A percentile compares a stretch with the other conserved stretches of the same genome.
Evolutionary conservation across 2,888 invertebrate species (phyloP).

Genomic region (Mantis religiosa): DNA sequence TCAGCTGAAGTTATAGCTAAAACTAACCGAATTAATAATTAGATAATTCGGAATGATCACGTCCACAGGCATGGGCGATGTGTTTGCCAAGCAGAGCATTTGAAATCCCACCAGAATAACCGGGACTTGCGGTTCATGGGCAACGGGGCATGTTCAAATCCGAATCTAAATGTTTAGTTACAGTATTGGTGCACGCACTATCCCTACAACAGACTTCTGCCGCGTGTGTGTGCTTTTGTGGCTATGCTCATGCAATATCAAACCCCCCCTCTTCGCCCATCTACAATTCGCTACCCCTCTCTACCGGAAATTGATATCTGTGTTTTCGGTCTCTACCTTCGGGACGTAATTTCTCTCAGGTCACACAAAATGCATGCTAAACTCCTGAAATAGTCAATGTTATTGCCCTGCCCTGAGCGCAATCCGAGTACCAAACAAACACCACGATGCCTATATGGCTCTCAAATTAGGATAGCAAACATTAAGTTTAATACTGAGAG

Average conservation of each 20-base stretch:
- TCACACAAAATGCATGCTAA: neutral
- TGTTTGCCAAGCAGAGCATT: neutral
- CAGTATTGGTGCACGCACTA: neutral
- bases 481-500: neutral
- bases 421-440: neutral
- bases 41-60: neutral
- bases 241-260: neutral
- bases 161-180: neutral
- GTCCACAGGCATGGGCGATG: neutral
- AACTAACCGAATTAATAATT: neutral
- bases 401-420: neutral
- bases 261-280: neutral
- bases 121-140: neutral
- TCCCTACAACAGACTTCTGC: neutral
- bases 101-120: neutral
- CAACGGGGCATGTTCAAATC: neutral
- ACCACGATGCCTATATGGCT: neutral
- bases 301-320: neutral
- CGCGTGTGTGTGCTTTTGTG: neutral
- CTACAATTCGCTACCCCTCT: neutral
- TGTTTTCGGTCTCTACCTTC: neutral
- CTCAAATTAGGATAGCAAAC: neutral
- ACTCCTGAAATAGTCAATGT: neutral
- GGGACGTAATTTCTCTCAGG: neutral
- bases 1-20: no score